A percentile compares a stretch with the other conserved stretches of the same genome.
Evolutionary conservation across 2,888 invertebrate species (phyloP).

Genomic region (Phaonia tiefii): DNA sequence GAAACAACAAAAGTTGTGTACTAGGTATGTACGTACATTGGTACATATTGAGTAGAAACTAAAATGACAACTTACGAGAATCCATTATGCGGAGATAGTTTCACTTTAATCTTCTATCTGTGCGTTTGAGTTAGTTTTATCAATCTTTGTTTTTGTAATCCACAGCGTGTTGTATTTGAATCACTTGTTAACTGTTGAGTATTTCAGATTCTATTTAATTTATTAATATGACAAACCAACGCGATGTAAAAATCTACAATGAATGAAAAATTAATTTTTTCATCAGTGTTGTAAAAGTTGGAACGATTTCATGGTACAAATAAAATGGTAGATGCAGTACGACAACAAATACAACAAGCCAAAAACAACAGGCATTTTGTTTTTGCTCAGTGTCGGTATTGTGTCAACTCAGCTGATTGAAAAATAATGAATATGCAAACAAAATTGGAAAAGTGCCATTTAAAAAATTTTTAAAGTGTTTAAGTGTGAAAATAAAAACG

Average conservation of each 20-base stretch:
- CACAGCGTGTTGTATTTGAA: background rate
- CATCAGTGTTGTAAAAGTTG: background rate
- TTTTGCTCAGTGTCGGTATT: no score
- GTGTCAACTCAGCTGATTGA: no score
- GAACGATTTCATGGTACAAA: no score
- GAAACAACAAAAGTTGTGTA: no score
- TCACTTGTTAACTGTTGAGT: background rate
- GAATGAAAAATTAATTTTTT: background rate
- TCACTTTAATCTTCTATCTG: background rate
- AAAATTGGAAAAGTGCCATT: no score
- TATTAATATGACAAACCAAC: background rate
- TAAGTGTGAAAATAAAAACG: no score
- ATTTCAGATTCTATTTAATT: background rate
- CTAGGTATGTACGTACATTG: no score
- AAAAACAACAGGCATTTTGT: no score
- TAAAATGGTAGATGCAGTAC: no score
- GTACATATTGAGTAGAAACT: background rate
- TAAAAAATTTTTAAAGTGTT: no score
- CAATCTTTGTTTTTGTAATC: background rate
- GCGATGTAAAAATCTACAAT: background rate
- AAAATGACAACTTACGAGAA: constrained; percentile 65
- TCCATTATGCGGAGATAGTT: constrained; percentile 43
- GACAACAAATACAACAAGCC: no score
- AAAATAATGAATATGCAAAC: no score
- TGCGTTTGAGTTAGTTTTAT: background rate